These are phyloP conservation scores for Phanerotoma sp. DNA, from an alignment of 2,888 invertebrate species.

Conservation along the genomic window DNA sequence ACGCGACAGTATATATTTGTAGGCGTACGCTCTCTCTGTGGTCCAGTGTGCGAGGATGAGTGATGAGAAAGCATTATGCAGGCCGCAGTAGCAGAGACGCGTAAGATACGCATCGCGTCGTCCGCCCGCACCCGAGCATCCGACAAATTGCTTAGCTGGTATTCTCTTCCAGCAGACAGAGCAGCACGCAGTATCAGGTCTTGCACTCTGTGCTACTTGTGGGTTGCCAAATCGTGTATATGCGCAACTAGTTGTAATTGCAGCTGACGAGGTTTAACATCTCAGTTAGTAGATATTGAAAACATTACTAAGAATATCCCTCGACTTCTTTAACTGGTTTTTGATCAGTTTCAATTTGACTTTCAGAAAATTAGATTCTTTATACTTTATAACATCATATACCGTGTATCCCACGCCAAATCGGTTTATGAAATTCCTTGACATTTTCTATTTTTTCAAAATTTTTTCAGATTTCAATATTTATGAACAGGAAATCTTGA, in stretches of 20 bases:
- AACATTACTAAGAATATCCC: slow-evolving; percentile 3
- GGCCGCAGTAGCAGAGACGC: slow-evolving; percentile 45
- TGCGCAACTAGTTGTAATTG: slow-evolving; percentile 22
- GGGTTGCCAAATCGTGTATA: slow-evolving; percentile 25
- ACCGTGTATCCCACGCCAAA: no score
- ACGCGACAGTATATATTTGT: slow-evolving; percentile 14
- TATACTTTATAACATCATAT: no score
- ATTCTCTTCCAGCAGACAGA: slow-evolving; percentile 24
- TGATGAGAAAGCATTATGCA: slow-evolving; percentile 46
- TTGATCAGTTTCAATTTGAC: no score
- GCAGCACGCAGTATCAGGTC: slow-evolving; percentile 15
- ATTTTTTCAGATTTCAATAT: no score
- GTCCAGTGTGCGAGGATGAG: slow-evolving; percentile 44
- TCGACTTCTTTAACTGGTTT: no score
- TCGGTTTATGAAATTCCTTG: no score
- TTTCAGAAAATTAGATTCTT: no score
- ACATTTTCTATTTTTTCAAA: no score
- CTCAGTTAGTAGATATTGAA: slow-evolving; percentile 40
- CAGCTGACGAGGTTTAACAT: slow-evolving; percentile 46
- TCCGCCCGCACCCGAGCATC: slow-evolving; percentile 40
- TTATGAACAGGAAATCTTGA: no score
- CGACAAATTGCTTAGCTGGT: slow-evolving; percentile 49
- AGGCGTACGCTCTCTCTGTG: slow-evolving; percentile 23
- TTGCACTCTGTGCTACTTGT: slow-evolving; percentile 21
- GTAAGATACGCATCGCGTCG: slow-evolving; percentile 50